Base-by-base conservation (phyloP, 2,888 invertebrate species). In the Acleris sparsana region DNA sequence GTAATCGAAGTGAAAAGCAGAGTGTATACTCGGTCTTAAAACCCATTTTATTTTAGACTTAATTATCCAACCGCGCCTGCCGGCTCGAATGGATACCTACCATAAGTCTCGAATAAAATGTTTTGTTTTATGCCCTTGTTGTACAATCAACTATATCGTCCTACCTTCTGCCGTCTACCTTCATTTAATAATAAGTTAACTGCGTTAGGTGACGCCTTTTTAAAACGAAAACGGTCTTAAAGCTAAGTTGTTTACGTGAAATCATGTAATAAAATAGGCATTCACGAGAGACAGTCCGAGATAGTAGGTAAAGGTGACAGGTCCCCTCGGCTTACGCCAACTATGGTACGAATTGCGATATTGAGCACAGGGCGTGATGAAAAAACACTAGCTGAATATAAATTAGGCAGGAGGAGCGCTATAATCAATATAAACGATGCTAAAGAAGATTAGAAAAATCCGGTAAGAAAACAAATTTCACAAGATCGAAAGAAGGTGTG, bases 361-460 rank as follows among this genome's bases (percentile, higher is more conserved):
- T 92, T 91, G 91, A 92, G 88, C 90, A 90, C 92, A 83, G 84
- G 85, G 87, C 89, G 92, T 92, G 93, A 93, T 93, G 93, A 93
- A 93, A 93, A 92, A 93, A 93, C 93, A 90, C 93, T 88, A 88
- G 87, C 91, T 89, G 93, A 93, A 93, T 93, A 92, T 93, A 93
- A 93, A 93, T 93, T 90, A 92, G 92, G 90, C 83, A 80, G 84
- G 86, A 87, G 86, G 82, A 85, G 83, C 89, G 87, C 91, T 88
- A 93, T 93, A 93, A 93, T 93, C 93, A 92, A 93, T 93, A 93
- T 92, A 93, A 93, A 93, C 90, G 93, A 93, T 92, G 88, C 88
- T 88, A 87, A 88, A 85, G 89, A 88, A 92, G 92, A 93, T 93
- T 93, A 93, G 91, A 92, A 90, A 88, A 91, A 90, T 91, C 92